Evolutionary conservation across 2,113 vertebrate genomes (phyloP).

Genomic region (Erythrolamprus reginae): DNA sequence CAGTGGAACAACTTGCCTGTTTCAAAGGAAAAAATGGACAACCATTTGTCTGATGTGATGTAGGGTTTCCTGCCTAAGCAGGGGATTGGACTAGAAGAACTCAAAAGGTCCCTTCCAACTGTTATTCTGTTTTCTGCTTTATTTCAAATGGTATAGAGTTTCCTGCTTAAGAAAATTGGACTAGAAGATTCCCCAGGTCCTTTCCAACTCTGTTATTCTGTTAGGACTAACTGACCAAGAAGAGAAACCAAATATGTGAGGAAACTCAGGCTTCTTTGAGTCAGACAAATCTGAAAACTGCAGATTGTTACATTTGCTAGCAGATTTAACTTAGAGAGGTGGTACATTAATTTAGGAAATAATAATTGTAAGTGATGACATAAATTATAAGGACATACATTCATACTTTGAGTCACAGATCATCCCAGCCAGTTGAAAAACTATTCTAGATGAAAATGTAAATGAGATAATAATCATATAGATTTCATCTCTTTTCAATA

Average conservation of each 20-base stretch:
- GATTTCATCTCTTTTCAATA: not conserved
- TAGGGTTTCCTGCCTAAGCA: not conserved
- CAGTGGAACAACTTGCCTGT: not conserved
- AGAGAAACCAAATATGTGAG: not conserved
- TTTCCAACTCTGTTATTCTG: not conserved
- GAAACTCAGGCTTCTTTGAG: not conserved
- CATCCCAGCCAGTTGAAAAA: not conserved
- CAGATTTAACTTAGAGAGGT: not conserved
- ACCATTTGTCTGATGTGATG: not conserved
- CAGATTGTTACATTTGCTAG: not conserved
- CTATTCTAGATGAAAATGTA: not conserved
- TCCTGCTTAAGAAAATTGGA: not conserved
- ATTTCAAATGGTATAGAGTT: not conserved
- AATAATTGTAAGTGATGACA: not conserved
- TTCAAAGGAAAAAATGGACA: not conserved
- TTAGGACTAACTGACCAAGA: not conserved
- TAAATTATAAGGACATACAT: not conserved
- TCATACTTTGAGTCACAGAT: not conserved
- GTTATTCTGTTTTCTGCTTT: no score
- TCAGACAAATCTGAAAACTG: not conserved
- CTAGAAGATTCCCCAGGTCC: not conserved
- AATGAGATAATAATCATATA: not conserved
- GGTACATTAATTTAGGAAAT: not conserved
- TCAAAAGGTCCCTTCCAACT: no score
- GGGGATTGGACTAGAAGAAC: not conserved